Conservation (phyloP, 2,113 vertebrate genomes). For the Melanerpes formicivorus region DNA sequence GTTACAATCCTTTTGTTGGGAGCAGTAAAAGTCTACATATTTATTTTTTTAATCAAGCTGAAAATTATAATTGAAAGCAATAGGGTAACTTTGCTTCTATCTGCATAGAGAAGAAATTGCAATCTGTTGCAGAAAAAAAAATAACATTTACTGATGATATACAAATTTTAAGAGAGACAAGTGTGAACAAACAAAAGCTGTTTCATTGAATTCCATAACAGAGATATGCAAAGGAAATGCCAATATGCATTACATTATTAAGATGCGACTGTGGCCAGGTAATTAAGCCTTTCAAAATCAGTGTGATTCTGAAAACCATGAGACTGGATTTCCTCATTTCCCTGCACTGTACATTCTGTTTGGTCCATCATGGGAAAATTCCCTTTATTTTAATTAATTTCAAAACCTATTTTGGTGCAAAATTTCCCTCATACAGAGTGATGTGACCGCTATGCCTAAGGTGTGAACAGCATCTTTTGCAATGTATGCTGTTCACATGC, state of each 20-base stretch:
- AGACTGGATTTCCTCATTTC: background rate
- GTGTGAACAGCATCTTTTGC: slow-evolving; percentile 8
- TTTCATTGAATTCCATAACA: slow-evolving; percentile 62
- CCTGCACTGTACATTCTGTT: background rate
- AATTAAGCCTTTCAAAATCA: slow-evolving; percentile 52
- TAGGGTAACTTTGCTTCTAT: slow-evolving; percentile 53
- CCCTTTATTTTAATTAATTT: background rate
- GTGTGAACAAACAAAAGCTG: slow-evolving; percentile 79
- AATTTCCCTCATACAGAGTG: background rate
- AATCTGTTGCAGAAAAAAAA: slow-evolving; percentile 72
- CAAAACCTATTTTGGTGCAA: slow-evolving; percentile 27
- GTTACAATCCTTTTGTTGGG: background rate
- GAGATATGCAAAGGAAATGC: slow-evolving; percentile 44
- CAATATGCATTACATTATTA: slow-evolving; percentile 61
- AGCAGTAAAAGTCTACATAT: background rate
- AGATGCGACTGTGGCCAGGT: slow-evolving; percentile 50
- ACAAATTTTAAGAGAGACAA: slow-evolving; percentile 70
- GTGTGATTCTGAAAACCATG: background rate
- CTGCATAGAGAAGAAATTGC: slow-evolving; percentile 59
- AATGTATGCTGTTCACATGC: background rate
- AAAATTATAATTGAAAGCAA: slow-evolving; percentile 58
- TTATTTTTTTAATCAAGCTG: slow-evolving; percentile 10
- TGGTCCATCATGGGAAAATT: slow-evolving; percentile 12
- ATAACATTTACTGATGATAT: slow-evolving; percentile 60
- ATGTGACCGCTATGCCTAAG: background rate